phyloP scores from a whole-genome alignment of 2,113 vertebrate genomes.

The Thinocorus orbignyianus region DNA sequence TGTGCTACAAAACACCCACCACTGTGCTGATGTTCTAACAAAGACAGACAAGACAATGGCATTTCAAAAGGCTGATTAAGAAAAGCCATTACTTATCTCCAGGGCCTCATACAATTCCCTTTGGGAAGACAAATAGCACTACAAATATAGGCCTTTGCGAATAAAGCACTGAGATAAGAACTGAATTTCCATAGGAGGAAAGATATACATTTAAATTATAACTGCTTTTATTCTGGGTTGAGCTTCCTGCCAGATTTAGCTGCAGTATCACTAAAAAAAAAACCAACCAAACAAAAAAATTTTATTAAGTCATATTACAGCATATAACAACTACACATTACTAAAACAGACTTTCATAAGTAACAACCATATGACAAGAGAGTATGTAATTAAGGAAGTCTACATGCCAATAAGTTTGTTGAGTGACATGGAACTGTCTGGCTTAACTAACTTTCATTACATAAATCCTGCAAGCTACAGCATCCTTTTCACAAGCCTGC shows the following conservation, averaged over 20 bases:
- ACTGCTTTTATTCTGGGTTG: not conserved
- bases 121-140: not conserved
- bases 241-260: not conserved
- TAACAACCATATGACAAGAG: not conserved
- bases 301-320: not conserved
- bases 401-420: not conserved
- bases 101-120: not conserved
- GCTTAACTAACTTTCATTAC: not conserved
- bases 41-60: constrained; percentile 33
- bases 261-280: not conserved
- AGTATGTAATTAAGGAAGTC: not conserved
- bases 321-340: not conserved
- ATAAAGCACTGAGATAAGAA: not conserved
- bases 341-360: not conserved
- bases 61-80: constrained; percentile 40
- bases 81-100: constrained; percentile 25
- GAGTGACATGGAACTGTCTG: not conserved
- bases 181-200: constrained; percentile 11
- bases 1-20: constrained; percentile 21
- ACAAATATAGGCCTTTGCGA: not conserved
- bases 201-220: not conserved
- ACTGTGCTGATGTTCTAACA: constrained; percentile 9
- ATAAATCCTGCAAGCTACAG: not conserved
- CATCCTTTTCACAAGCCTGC: not conserved
- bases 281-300: not conserved